Conservation (phyloP, 1,140 invertebrate species). For the Lasaia peninsularis region DNA sequence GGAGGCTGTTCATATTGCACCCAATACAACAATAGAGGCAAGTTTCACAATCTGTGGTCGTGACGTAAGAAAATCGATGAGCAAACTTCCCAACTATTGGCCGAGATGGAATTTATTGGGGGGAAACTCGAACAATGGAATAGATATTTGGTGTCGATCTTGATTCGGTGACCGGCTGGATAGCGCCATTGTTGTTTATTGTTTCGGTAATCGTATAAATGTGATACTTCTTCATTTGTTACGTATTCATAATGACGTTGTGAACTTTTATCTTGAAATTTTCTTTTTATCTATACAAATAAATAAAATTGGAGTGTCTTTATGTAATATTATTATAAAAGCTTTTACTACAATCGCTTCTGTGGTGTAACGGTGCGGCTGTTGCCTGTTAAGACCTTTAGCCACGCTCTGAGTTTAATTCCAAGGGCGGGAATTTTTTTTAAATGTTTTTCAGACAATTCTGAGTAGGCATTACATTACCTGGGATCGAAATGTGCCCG, state of each 20-base stretch:
- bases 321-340: too few relatives aligned
- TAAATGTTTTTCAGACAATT: too few relatives aligned
- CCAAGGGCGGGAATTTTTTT: too few relatives aligned
- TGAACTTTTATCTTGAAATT: too few relatives aligned
- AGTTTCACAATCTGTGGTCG: constrained; percentile 28
- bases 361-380: too few relatives aligned
- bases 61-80: constrained; percentile 28
- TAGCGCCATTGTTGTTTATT: constrained; percentile 9
- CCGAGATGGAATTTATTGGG: constrained; percentile 21
- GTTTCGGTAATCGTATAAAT: background rate
- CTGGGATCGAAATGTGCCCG: too few relatives aligned
- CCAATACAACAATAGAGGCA: constrained; percentile 18
- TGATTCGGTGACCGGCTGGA: constrained; percentile 13
- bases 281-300: too few relatives aligned
- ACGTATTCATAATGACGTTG: background rate
- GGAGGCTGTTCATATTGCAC: constrained; percentile 20
- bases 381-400: too few relatives aligned
- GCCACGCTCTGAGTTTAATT: too few relatives aligned
- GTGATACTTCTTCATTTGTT: background rate
- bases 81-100: constrained; percentile 27
- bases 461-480: too few relatives aligned
- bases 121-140: constrained; percentile 20
- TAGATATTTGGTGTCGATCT: constrained; percentile 19
- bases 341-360: too few relatives aligned
- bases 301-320: too few relatives aligned